Conservation (phyloP, 2,888 invertebrate species). For the Eupithecia tripunctaria region DNA sequence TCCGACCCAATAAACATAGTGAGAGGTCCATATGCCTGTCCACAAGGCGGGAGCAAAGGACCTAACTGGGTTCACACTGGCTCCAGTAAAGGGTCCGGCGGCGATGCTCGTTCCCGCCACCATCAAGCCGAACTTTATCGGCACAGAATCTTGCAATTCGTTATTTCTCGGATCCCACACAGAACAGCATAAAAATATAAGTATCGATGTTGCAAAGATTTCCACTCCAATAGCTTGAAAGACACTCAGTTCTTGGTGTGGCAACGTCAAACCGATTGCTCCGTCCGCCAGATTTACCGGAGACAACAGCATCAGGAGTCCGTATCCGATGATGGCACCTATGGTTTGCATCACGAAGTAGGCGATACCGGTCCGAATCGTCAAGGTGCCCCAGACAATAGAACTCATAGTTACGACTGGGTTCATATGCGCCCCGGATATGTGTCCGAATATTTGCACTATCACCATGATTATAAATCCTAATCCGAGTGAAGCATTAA, state of each 20-base stretch:
- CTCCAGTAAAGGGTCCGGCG: constrained; percentile 88
- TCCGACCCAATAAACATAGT: constrained; percentile 90
- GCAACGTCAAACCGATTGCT: constrained; percentile 86
- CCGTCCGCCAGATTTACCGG: constrained; percentile 64
- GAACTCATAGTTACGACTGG: constrained; percentile 89
- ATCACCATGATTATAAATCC: constrained; percentile 88
- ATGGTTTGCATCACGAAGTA: constrained; percentile 87
- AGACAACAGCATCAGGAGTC: constrained; percentile 82
- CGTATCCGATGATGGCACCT: constrained; percentile 89
- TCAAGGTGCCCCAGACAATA: constrained; percentile 83
- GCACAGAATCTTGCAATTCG: constrained; percentile 85
- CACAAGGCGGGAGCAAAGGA: constrained; percentile 89
- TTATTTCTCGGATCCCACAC: constrained; percentile 90
- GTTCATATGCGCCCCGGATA: constrained; percentile 91
- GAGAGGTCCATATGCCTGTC: constrained; percentile 86
- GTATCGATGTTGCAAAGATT: constrained; percentile 85
- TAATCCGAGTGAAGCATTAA: constrained; percentile 85
- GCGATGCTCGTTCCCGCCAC: constrained; percentile 87
- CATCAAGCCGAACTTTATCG: constrained; percentile 88
- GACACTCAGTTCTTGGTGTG: constrained; percentile 74
- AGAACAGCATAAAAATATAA: constrained; percentile 88
- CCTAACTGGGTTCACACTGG: constrained; percentile 89
- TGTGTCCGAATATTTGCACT: constrained; percentile 90
- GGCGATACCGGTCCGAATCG: constrained; percentile 82
- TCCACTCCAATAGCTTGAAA: constrained; percentile 86